Conservation (phyloP, 2,888 invertebrate species). For the Amblyjoppa fuscipennis region DNA sequence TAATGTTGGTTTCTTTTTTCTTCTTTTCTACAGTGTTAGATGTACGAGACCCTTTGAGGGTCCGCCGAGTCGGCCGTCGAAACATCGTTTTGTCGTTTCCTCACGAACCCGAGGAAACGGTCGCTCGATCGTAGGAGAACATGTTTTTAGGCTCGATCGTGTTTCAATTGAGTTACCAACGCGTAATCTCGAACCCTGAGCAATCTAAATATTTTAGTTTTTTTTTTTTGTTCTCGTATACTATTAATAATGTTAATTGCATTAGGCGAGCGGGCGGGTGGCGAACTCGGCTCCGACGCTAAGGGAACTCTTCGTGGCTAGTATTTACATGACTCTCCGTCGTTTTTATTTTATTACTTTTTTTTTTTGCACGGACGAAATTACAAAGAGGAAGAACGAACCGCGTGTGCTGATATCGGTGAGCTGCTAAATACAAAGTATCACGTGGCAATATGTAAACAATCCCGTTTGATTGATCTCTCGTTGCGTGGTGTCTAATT, state of each 20-base stretch:
- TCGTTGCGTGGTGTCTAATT: neutral
- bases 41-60: conserved; percentile 11
- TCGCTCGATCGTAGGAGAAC: conserved; percentile 8
- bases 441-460: neutral
- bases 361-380: conserved; percentile 36
- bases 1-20: conserved; percentile 38
- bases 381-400: conserved; percentile 64
- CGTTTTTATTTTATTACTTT: conserved; percentile 21
- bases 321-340: conserved; percentile 59
- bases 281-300: conserved; percentile 24
- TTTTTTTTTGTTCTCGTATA: conserved; percentile 31
- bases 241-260: conserved; percentile 18
- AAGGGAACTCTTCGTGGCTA: conserved; percentile 60
- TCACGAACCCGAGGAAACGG: conserved; percentile 19
- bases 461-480: conserved; percentile 16
- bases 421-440: conserved; percentile 20
- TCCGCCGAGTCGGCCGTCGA: neutral
- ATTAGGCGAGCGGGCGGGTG: conserved; percentile 21
- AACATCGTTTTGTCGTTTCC: neutral
- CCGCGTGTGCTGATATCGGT: conserved; percentile 54
- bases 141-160: conserved; percentile 31
- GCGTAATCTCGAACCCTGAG: conserved; percentile 75
- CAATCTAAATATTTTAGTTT: conserved; percentile 70
- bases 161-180: conserved; percentile 37
- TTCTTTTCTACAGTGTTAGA: conserved; percentile 26